These are phyloP conservation scores for Bufo bufo DNA, from an alignment of 2,113 vertebrate genomes.

Conservation along the genomic window DNA sequence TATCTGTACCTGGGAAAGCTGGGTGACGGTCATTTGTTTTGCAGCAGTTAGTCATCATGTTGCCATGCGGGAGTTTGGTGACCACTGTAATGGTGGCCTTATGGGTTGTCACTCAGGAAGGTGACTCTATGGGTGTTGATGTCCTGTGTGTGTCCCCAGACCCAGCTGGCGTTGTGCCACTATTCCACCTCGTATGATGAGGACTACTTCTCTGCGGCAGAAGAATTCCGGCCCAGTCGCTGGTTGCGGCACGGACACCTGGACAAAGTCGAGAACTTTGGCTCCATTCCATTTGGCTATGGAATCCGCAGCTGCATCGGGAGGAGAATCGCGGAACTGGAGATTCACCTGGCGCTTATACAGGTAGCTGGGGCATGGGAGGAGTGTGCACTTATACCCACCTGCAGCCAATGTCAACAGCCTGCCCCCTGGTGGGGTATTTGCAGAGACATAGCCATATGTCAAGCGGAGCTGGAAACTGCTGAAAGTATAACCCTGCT, in stretches of 20 bases:
- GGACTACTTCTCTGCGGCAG: conserved; percentile 77
- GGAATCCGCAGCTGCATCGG: conserved; percentile 91
- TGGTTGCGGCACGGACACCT: conserved; percentile 83
- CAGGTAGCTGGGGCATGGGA: conserved; percentile 69
- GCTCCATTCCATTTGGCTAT: conserved; percentile 91
- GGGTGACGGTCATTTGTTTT: too few species aligned
- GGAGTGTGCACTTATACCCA: too few species aligned
- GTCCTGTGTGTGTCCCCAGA: conserved; percentile 69
- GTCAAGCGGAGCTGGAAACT: too few species aligned
- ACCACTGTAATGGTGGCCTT: too few species aligned
- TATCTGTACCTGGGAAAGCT: too few species aligned
- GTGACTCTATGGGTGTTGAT: not conserved
- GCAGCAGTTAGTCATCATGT: too few species aligned
- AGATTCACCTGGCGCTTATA: conserved; percentile 85
- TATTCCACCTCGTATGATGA: conserved; percentile 86
- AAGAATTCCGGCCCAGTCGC: conserved; percentile 81
- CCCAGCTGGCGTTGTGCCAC: conserved; percentile 91
- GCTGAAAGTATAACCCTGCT: too few species aligned
- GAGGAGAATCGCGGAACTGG: conserved; percentile 86
- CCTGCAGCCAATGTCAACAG: not conserved
- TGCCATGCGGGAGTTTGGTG: too few species aligned
- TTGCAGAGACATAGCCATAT: too few species aligned
- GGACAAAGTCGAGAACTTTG: conserved; percentile 88
- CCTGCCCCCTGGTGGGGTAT: too few species aligned
- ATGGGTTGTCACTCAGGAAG: too few species aligned